Evolutionary conservation across 2,797 vertebrate species (phyloP).

Genomic region (Falco rusticolus): DNA sequence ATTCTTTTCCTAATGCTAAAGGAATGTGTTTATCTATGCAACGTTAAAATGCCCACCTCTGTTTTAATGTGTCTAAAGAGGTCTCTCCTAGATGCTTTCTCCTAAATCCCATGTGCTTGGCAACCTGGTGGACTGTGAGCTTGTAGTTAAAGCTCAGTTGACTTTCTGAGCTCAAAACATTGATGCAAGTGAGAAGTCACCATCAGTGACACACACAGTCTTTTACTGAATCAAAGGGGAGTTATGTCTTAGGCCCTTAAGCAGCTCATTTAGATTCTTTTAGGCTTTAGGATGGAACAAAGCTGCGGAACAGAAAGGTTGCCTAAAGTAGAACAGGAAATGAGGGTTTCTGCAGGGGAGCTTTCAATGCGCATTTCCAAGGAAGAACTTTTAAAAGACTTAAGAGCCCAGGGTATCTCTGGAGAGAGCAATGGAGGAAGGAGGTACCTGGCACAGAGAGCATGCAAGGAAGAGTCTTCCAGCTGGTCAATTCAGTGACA

Average conservation of each 20-base stretch:
- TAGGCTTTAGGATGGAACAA: background rate
- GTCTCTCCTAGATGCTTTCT: background rate
- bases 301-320: background rate
- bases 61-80: background rate
- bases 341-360: background rate
- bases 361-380: background rate
- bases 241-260: background rate
- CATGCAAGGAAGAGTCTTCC: background rate
- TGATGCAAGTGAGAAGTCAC: background rate
- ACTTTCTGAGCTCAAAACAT: background rate
- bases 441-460: background rate
- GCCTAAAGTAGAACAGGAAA: background rate
- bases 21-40: background rate
- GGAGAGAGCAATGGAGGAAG: background rate
- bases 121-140: background rate
- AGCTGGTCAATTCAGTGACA: background rate
- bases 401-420: background rate
- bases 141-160: background rate
- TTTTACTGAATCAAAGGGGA: background rate
- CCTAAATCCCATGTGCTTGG: background rate
- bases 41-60: background rate
- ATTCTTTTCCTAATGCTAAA: background rate
- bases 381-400: background rate
- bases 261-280: background rate
- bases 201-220: background rate